These are phyloP conservation scores for Dysidea cf. avara DNA, from an alignment of 37 sponge, comb jelly and placozoan species.

Conservation along the genomic window DNA sequence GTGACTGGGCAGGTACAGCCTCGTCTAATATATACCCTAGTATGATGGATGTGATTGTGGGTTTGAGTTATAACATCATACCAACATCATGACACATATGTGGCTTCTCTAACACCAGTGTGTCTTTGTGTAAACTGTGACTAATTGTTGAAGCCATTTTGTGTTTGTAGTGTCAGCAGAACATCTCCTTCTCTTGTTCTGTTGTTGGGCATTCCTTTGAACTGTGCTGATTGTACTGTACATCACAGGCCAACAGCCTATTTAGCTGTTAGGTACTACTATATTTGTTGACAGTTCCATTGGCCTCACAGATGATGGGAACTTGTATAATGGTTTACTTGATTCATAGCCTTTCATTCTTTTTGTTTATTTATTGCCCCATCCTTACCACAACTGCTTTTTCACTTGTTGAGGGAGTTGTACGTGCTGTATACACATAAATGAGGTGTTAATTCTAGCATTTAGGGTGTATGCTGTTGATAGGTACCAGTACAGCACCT, in stretches of 20 bases:
- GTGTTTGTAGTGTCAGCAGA: no score
- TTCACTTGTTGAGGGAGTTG: constrained; percentile 42
- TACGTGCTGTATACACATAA: constrained; percentile 20
- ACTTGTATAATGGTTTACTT: constrained; percentile 32
- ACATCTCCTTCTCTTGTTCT: no score
- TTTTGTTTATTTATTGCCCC: no score
- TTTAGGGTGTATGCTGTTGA: constrained; percentile 30
- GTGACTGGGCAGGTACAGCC: no score
- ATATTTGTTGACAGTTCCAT: constrained; percentile 18
- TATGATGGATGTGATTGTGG: no score
- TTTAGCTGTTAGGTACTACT: constrained; percentile 56
- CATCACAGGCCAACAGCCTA: constrained; percentile 38
- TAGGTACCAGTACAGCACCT: constrained; percentile 48
- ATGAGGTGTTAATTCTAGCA: constrained; percentile 37
- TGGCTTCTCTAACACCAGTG: no score
- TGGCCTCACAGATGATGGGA: constrained; percentile 38
- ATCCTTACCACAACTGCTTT: constrained; percentile 52
- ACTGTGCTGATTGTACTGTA: no score
- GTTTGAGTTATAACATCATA: no score
- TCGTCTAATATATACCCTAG: no score
- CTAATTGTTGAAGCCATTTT: no score
- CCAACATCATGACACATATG: no score
- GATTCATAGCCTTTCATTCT: constrained; percentile 49
- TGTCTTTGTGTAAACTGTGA: no score
- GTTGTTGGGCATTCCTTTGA: not conserved